Evolutionary conservation across 2,113 vertebrate genomes (phyloP), one percentile per base, ranked within the genome.

Genomic region (Grantiella picta): DNA sequence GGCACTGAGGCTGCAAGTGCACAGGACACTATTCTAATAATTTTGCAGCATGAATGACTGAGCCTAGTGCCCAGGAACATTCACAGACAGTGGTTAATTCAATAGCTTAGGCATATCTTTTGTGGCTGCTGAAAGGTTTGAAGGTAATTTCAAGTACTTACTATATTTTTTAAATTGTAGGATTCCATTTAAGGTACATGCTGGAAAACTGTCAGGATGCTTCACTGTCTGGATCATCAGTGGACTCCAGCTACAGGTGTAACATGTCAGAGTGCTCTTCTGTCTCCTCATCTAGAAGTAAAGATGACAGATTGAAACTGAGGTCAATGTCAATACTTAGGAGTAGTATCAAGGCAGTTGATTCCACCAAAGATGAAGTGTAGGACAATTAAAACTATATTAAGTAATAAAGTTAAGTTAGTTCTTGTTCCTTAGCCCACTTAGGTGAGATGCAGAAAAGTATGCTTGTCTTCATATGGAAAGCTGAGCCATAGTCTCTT

Each of bases 151-250:
- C 38, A 86, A 45, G 23, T 53, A 21, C 15, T 82, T 49, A 24
- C 3, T 72, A 1, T 40, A 33, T 44, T 76, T 71, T 71, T 94
- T 69, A 16, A 60, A 61, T 63, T 70, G 9, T 8, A 44, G 7
- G 3, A 44, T 83, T 89, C 24, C 18, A 28, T 64, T 63, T 88
- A 60, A 44, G 0, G 0, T 12, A 9, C 8, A 44, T 5, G 0
- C 42, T 70, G 40, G 29, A 72, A 84, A 66, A 47, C 1, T 57
- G 7, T 47, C n/a, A 68, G 66, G 40, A 72, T 8, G 25, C 2
- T 52, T 53, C 3, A 7, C 13, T 86, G 11, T n/a, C 53, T 77
- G 76, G 22, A 21, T 71, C 35, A 49, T 35, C 56, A 69, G 40
- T n/a, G 15, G 13, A 47, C 5, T 16, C 2, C 25, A 86, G 7